Evolutionary conservation across 2,888 invertebrate species (phyloP).

Genomic region (Meliscaeva auricollis): DNA sequence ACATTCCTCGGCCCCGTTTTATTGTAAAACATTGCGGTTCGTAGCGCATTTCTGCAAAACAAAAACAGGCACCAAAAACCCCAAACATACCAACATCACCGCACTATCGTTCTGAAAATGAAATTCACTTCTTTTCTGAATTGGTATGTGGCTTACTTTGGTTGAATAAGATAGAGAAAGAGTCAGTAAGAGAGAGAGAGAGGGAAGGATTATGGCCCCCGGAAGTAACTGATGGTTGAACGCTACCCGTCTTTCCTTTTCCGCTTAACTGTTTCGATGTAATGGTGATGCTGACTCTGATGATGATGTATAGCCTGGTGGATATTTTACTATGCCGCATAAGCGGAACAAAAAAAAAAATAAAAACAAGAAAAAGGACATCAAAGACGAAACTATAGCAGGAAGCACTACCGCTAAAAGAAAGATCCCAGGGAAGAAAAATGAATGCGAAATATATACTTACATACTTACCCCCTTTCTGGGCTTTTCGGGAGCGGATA

Average conservation of each 20-base stretch:
- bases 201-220: slow-evolving; percentile 46
- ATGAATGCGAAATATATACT: slow-evolving; percentile 14
- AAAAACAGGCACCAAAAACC: too few relatives aligned
- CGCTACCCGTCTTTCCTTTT: slow-evolving; percentile 8
- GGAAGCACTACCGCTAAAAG: slow-evolving; percentile 11
- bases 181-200: not conserved
- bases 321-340: slow-evolving; percentile 51
- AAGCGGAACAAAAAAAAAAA: slow-evolving; percentile 2
- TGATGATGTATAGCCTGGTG: slow-evolving; percentile 62
- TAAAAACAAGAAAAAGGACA: slow-evolving; percentile 45
- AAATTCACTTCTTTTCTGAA: slow-evolving; percentile 31
- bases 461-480: slow-evolving; percentile 33
- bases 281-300: slow-evolving; percentile 62
- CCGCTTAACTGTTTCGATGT: slow-evolving; percentile 49
- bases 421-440: not conserved
- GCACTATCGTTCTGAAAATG: slow-evolving; percentile 11
- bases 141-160: slow-evolving; percentile 29
- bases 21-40: too few relatives aligned
- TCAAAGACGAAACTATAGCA: slow-evolving; percentile 36
- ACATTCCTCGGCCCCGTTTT: too few relatives aligned
- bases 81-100: not conserved
- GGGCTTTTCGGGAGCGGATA: slow-evolving; percentile 61
- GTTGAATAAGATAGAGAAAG: slow-evolving; percentile 39
- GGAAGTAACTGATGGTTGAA: slow-evolving; percentile 49
- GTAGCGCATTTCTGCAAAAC: too few relatives aligned